Conservation (phyloP, 2,888 invertebrate species). For the Opisthograptis luteolata region DNA sequence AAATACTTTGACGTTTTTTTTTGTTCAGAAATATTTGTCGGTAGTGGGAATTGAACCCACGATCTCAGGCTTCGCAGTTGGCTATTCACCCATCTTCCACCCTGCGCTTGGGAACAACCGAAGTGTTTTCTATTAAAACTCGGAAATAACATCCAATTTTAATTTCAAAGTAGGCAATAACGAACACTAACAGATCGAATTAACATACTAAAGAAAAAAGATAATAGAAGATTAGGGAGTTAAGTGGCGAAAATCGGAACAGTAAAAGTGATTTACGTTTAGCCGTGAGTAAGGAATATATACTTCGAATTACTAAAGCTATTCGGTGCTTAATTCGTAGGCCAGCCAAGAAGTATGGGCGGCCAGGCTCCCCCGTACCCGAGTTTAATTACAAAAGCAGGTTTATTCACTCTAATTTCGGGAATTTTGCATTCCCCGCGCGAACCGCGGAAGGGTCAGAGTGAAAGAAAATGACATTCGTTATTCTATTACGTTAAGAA, state of each 20-base stretch:
- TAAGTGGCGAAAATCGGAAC: constrained; percentile 73
- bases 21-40: no score
- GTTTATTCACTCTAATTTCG: constrained; percentile 83
- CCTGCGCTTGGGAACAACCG: no score
- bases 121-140: constrained; percentile 8
- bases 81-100: no score
- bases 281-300: constrained; percentile 79
- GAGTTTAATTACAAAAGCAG: constrained; percentile 81
- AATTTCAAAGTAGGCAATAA: constrained; percentile 23
- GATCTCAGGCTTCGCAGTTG: no score
- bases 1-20: no score
- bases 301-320: constrained; percentile 82
- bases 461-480: constrained; percentile 83
- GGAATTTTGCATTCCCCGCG: constrained; percentile 81
- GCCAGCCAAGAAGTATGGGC: constrained; percentile 81
- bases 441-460: constrained; percentile 82
- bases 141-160: constrained; percentile 7
- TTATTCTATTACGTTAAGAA: constrained; percentile 81
- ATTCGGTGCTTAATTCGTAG: constrained; percentile 83
- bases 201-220: constrained; percentile 57
- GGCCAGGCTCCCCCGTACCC: constrained; percentile 61
- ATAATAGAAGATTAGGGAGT: constrained; percentile 65
- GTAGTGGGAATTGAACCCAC: no score
- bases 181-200: constrained; percentile 44
- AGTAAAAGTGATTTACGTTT: constrained; percentile 82